Conservation (phyloP, 1,140 invertebrate species). For the Macrobrachium nipponense region DNA sequence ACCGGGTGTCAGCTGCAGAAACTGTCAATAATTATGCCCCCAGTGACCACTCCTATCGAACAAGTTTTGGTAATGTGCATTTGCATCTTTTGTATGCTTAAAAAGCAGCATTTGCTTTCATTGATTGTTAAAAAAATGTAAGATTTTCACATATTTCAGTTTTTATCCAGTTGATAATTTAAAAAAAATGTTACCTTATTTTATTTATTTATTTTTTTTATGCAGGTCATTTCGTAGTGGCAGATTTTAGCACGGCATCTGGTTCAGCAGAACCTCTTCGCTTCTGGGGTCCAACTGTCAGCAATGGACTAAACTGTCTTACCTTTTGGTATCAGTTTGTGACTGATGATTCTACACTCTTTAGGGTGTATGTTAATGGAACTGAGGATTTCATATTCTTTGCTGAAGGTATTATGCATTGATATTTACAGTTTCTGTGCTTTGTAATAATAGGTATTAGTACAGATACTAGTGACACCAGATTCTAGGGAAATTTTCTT, state of each 20-base stretch:
- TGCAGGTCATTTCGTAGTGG: conserved; percentile 51
- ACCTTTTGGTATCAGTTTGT: conserved; percentile 55
- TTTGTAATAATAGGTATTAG: background rate
- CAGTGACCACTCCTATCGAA: too few species aligned
- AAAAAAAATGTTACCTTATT: background rate
- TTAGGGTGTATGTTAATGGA: conserved; percentile 18
- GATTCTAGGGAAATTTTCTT: background rate
- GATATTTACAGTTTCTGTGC: background rate
- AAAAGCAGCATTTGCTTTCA: background rate
- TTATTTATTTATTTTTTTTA: background rate
- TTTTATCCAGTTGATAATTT: background rate
- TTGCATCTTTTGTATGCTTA: background rate
- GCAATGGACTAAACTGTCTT: conserved; percentile 23
- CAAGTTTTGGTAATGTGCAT: background rate
- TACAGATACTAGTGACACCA: background rate
- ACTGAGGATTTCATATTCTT: conserved; percentile 29
- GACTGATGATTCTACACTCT: conserved; percentile 4
- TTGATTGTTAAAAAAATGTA: background rate
- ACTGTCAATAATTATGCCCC: too few species aligned
- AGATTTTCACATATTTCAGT: background rate
- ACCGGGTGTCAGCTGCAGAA: too few species aligned
- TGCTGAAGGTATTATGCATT: conserved; percentile 9
- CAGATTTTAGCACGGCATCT: conserved; percentile 40
- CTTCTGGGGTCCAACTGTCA: conserved; percentile 35
- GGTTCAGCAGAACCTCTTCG: background rate